Conservation (phyloP, 1,140 invertebrate genomes). For the Leptinotarsa undecemlineata region DNA sequence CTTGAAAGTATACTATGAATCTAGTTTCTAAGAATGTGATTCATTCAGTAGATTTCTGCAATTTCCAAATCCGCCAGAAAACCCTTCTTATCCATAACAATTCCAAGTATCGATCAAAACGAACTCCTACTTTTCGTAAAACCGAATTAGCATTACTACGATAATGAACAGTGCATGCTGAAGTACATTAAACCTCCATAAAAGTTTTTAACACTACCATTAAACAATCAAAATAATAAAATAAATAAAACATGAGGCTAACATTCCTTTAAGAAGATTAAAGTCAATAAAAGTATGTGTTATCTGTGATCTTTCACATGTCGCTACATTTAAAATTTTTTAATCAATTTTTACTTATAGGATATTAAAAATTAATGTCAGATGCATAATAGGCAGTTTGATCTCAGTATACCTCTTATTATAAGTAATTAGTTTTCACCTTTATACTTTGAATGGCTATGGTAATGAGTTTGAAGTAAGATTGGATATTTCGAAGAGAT, state of each 20-base stretch:
- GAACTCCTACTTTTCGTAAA: neutral
- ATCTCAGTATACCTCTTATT: constrained; percentile 3
- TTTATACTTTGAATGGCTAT: neutral
- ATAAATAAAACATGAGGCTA: constrained; percentile 1
- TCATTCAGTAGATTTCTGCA: no score
- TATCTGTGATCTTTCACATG: constrained; percentile 8
- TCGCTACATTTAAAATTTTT: neutral
- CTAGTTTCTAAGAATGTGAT: no score
- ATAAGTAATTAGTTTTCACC: constrained; percentile 6
- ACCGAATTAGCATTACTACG: constrained; percentile 11
- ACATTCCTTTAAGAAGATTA: constrained; percentile 1
- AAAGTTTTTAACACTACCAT: constrained; percentile 23
- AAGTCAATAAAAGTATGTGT: constrained; percentile 4
- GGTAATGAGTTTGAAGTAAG: neutral
- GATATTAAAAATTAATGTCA: constrained; percentile 8
- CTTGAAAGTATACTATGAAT: no score
- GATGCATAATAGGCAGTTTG: constrained; percentile 7
- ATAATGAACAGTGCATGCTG: constrained; percentile 9
- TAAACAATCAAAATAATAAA: constrained; percentile 14
- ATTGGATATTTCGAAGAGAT: constrained; percentile 1
- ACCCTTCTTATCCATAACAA: neutral
- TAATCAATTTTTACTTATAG: constrained; percentile 7
- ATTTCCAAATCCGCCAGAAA: no score
- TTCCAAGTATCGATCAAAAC: neutral
- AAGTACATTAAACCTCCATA: constrained; percentile 13